Conservation (phyloP, 2,797 vertebrate species). For the Toxotes lorentzi region DNA sequence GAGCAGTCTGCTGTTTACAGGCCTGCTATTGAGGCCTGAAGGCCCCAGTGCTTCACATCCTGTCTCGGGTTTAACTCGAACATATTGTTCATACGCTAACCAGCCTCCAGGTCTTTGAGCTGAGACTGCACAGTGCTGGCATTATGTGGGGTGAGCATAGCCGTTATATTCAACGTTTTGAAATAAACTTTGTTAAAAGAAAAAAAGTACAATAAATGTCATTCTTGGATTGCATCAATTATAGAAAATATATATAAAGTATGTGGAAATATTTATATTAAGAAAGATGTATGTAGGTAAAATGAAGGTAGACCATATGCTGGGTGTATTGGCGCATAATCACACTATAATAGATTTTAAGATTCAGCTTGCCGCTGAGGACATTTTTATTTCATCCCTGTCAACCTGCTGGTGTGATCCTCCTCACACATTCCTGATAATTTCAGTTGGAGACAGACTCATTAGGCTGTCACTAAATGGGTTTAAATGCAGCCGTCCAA, state of each 20-base stretch:
- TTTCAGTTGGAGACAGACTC: slow-evolving; percentile 80
- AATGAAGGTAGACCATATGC: slow-evolving; percentile 54
- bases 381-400: slow-evolving; percentile 69
- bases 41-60: slow-evolving; percentile 78
- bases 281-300: slow-evolving; percentile 11
- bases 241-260: slow-evolving; percentile 13
- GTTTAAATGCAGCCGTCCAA: slow-evolving; percentile 86
- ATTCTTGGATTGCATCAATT: slow-evolving; percentile 32
- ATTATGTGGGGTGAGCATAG: slow-evolving; percentile 23
- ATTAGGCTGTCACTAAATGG: slow-evolving; percentile 86
- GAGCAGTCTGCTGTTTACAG: slow-evolving; percentile 83
- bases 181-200: slow-evolving; percentile 30
- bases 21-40: slow-evolving; percentile 75
- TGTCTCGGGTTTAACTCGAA: slow-evolving; percentile 79
- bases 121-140: slow-evolving; percentile 32
- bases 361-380: slow-evolving; percentile 59
- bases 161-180: slow-evolving; percentile 13
- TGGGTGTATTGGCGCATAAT: slow-evolving; percentile 43
- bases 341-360: slow-evolving; percentile 62
- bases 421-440: slow-evolving; percentile 76
- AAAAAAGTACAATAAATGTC: slow-evolving; percentile 16
- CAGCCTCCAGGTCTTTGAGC: slow-evolving; percentile 71
- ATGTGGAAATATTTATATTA: slow-evolving; percentile 1
- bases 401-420: slow-evolving; percentile 74
- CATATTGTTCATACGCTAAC: slow-evolving; percentile 79